Conservation (phyloP, 1,140 invertebrate species). For the Steinernema feltiae region DNA sequence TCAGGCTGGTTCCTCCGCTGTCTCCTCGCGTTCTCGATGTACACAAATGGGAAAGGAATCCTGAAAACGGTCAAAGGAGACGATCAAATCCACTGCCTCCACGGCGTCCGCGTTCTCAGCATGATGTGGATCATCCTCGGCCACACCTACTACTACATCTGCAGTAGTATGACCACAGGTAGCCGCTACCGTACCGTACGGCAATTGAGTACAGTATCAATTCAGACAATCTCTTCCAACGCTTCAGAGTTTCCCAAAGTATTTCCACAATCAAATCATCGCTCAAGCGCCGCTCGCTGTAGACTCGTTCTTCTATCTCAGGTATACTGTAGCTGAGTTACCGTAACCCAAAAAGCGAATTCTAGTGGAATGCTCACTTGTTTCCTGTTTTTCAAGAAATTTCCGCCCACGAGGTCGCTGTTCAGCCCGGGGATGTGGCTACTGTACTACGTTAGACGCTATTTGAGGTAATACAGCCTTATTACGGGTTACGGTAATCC, state of each 20-base stretch:
- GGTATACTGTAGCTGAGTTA: conserved; percentile 25
- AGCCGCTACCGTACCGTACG: neutral
- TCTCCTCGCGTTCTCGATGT: conserved; percentile 47
- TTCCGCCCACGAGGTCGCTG: conserved; percentile 30
- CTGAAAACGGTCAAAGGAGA: conserved; percentile 26
- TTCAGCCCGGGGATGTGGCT: conserved; percentile 15
- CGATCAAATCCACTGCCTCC: conserved; percentile 54
- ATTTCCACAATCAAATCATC: conserved; percentile 56
- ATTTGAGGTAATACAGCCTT: conserved; percentile 13
- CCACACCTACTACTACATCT: conserved; percentile 53
- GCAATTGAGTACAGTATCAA: neutral
- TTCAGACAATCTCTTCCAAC: conserved; percentile 52
- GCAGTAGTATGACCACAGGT: conserved; percentile 47
- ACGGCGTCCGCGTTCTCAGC: conserved; percentile 49
- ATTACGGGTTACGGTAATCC: neutral
- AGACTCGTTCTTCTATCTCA: conserved; percentile 56
- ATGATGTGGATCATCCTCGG: conserved; percentile 57
- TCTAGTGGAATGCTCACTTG: conserved; percentile 54
- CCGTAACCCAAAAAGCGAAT: neutral
- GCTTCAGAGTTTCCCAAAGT: conserved; percentile 49
- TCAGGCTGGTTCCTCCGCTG: conserved; percentile 41
- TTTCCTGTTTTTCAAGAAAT: conserved; percentile 50
- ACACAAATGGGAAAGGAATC: conserved; percentile 34
- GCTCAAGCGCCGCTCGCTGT: conserved; percentile 56
- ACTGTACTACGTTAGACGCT: conserved; percentile 28